Percentiles rank a stretch among this genome's conserved stretches.
Evolutionary conservation across 2,888 invertebrate genomes (phyloP).

Genomic region (Drosophila algonquin): DNA sequence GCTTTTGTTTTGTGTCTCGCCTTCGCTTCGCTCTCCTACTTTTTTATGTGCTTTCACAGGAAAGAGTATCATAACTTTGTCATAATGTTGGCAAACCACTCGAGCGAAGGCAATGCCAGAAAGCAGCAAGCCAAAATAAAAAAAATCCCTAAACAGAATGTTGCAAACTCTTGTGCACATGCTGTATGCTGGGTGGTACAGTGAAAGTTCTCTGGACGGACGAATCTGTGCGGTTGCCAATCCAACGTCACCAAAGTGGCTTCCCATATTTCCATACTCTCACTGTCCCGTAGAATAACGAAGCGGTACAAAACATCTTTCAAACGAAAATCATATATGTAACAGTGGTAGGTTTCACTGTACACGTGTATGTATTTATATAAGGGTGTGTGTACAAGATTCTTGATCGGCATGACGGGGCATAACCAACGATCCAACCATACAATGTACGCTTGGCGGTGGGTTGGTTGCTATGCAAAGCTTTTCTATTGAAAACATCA

Average conservation of each 20-base stretch:
- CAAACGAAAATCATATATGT: background rate
- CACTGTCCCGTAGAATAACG: too few species aligned
- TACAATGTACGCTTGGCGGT: conserved; percentile 34
- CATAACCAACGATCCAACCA: conserved; percentile 40
- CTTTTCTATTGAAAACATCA: conserved; percentile 40
- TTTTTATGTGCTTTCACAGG: conserved; percentile 55
- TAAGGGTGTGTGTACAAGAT: conserved; percentile 10
- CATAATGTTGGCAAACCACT: conserved; percentile 69
- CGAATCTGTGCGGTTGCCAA: background rate
- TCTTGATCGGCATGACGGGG: conserved; percentile 44
- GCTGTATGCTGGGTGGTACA: conserved; percentile 17
- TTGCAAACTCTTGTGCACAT: conserved; percentile 34
- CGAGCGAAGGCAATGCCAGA: conserved; percentile 38
- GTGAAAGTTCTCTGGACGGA: conserved; percentile 3
- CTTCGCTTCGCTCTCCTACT: conserved; percentile 4
- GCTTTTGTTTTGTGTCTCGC: conserved; percentile 32
- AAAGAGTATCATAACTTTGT: conserved; percentile 71
- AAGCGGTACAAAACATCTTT: background rate
- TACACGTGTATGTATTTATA: conserved; percentile 8
- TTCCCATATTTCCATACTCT: background rate
- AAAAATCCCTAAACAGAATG: conserved; percentile 27
- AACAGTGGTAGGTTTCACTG: background rate
- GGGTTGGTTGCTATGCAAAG: conserved; percentile 42
- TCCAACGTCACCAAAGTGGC: background rate
- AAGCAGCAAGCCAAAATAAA: conserved; percentile 61